These are phyloP conservation scores for Bombus vancouverensis DNA, from an alignment of 1,140 invertebrate genomes.

Conservation along the genomic window DNA sequence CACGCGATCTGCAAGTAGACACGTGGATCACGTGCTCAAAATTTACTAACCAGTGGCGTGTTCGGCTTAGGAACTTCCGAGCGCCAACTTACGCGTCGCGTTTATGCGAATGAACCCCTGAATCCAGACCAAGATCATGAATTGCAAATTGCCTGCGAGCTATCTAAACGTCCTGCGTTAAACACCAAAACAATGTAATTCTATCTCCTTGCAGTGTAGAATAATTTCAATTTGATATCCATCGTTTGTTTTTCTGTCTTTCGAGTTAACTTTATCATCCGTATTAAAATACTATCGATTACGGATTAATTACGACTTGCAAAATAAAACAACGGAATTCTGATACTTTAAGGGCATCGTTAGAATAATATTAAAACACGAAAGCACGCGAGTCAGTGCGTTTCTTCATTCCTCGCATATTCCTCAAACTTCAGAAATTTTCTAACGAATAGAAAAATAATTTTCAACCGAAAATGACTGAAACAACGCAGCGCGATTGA, in stretches of 20 bases:
- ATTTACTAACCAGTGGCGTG: neutral
- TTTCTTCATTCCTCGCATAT: too few relatives aligned
- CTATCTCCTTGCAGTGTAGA: neutral
- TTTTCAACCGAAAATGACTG: too few relatives aligned
- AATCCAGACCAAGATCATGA: neutral
- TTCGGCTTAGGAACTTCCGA: neutral
- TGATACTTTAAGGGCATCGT: too few relatives aligned
- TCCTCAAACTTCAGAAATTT: too few relatives aligned
- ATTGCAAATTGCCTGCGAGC: neutral
- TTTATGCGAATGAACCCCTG: neutral
- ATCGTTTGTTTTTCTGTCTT: neutral
- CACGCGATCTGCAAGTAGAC: neutral
- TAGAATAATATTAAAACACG: too few relatives aligned
- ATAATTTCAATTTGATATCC: neutral
- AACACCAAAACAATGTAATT: neutral
- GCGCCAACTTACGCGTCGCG: neutral
- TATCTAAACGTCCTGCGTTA: neutral
- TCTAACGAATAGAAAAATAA: too few relatives aligned
- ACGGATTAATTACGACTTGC: too few relatives aligned
- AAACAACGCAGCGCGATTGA: too few relatives aligned
- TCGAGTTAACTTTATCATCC: too few relatives aligned
- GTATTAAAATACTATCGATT: too few relatives aligned
- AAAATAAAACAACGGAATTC: too few relatives aligned
- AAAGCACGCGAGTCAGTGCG: too few relatives aligned
- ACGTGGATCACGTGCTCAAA: neutral